Conservation (phyloP, 64 coral and sea anemone genomes). For the Cladopsammia gracilis region DNA sequence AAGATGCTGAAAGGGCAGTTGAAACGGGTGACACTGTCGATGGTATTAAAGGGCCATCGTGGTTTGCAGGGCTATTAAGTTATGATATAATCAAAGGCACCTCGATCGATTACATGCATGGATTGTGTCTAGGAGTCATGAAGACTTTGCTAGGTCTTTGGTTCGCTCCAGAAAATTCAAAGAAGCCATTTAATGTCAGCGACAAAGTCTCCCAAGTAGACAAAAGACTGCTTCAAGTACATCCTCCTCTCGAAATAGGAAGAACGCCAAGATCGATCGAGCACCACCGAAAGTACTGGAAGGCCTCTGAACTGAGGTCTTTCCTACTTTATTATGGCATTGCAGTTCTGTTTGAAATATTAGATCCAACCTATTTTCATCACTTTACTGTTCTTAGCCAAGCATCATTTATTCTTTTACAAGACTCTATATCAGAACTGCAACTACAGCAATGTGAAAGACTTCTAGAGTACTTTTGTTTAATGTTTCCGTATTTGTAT, state of each 20-base stretch:
- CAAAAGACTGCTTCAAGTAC: no score
- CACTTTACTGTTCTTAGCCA: slow-evolving; percentile 34
- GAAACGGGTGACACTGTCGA: background rate
- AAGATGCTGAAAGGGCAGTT: slow-evolving; percentile 1
- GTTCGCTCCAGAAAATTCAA: background rate
- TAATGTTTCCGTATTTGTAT: slow-evolving; percentile 26
- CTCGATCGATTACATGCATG: slow-evolving; percentile 62
- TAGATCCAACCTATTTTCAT: background rate
- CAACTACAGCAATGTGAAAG: background rate
- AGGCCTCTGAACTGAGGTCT: slow-evolving; percentile 53
- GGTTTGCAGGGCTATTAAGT: slow-evolving; percentile 11
- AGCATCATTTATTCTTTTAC: slow-evolving; percentile 4
- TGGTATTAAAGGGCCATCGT: slow-evolving; percentile 21
- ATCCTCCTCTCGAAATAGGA: slow-evolving; percentile 16
- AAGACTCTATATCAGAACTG: slow-evolving; percentile 33
- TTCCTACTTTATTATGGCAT: slow-evolving; percentile 33
- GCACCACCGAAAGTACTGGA: slow-evolving; percentile 47
- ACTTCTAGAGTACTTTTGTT: background rate
- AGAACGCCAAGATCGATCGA: slow-evolving; percentile 35
- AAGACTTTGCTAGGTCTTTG: slow-evolving; percentile 12
- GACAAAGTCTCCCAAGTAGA: slow-evolving; percentile 17
- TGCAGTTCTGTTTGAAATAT: background rate
- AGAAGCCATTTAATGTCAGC: background rate
- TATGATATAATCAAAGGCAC: background rate
- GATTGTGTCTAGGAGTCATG: slow-evolving; percentile 21